Base-by-base conservation (phyloP, 1,140 invertebrate genomes). In the Nasonia longicornis region DNA sequence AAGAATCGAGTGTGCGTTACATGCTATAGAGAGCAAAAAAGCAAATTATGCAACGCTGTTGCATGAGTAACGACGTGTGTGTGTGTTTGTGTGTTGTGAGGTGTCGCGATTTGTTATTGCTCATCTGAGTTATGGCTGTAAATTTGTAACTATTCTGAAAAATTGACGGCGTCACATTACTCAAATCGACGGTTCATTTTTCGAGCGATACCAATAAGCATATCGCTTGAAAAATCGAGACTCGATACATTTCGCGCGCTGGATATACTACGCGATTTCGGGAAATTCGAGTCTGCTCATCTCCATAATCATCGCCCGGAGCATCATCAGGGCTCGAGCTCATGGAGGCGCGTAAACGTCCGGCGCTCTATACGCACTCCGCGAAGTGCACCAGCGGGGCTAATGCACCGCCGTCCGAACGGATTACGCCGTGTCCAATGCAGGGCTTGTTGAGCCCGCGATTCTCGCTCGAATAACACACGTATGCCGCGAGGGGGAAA, bases 31-130 rank as follows among this genome's bases (percentile, higher is more conserved):
- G 26, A 26, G 31, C 31, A 69, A 64, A 31, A 77, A 77, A 77
- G 35, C 16, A 66, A 77, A 77, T 77, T 67, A 69, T 69, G 64
- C 64, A 45, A 31, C 16, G 75, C 11, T 26, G 20, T 4, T 29
- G 42, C 2, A 58, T 12, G 71, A 45, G 71, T 71, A n/a, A 71
- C 69, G 69, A 71, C 16, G 69, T 58, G 52, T 58, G 20, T 58
- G 69, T 58, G 52, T 58, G 20, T 58, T 20, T 58, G 69, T 58
- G 4, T 58, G 52, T 58, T 58, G n/a, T 58, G 16, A 58, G 52
- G 52, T 58, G 52, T n/a, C 52, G 52, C 52, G 16, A 58, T 58
- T 58, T 58, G 16, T n/a, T 26, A 26, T 42, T 42, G 38, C 38
- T 58, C 52, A 20, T n/a, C 7, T 58, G 20, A 58, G 20, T n/a